phyloP scores from a whole-genome alignment of 1,140 invertebrate species.

The Ctenoplectra terminalis region DNA sequence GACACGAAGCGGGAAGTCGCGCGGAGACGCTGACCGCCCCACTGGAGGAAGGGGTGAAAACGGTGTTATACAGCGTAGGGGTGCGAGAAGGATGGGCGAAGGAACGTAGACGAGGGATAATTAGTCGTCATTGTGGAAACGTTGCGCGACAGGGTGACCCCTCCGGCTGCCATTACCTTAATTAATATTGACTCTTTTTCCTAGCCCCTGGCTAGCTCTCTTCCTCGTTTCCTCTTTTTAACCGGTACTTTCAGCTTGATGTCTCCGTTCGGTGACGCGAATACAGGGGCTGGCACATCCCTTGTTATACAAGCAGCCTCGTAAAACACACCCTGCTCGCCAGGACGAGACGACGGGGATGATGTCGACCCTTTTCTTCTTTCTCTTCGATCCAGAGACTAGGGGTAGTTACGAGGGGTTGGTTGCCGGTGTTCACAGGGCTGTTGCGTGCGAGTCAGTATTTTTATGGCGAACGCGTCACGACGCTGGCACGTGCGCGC shows the following conservation, averaged over 20 bases:
- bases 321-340: constrained; percentile 44
- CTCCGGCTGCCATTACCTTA: constrained; percentile 66
- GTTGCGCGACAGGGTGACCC: constrained; percentile 7
- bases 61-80: neutral
- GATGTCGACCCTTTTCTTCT: neutral
- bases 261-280: neutral
- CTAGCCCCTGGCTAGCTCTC: constrained; percentile 6
- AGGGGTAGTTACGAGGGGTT: neutral
- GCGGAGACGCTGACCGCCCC: neutral
- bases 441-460: neutral
- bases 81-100: neutral
- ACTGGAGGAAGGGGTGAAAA: neutral
- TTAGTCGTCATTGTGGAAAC: constrained; percentile 66
- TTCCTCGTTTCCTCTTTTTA: neutral
- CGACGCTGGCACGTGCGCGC: neutral
- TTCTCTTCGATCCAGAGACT: neutral
- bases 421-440: neutral
- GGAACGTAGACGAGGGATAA: constrained; percentile 49
- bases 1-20: neutral
- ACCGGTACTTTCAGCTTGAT: neutral
- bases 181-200: constrained; percentile 72
- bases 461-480: neutral
- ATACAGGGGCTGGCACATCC: neutral
- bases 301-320: constrained; percentile 20
- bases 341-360: neutral